Evolutionary conservation across 2,113 vertebrate species (phyloP), one percentile per base, ranked within the genome.

Genomic region (Dinomys branickii): DNA sequence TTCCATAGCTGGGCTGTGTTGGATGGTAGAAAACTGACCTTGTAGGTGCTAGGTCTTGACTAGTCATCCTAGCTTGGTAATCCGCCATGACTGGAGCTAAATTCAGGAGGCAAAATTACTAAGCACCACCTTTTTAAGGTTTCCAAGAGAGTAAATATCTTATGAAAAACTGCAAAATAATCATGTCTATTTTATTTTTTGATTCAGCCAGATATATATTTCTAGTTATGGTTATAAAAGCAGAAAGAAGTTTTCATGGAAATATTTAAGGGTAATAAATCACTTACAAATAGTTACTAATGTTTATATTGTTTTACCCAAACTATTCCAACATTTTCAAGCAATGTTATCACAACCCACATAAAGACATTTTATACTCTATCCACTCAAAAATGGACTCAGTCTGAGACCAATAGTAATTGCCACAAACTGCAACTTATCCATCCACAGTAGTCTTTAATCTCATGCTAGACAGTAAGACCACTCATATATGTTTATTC

Each of bases 221-320:
- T 91, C 38, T 94, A 84, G 38, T 73, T 90, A 78, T 38, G 65
- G 59, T 80, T 96, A 91, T 2, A 61, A 73, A 75, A 88, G 50
- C 73, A 94, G 19, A 73, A 94, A 90, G 38, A 96, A 10, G 1
- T 81, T 94, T 92, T n/a, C 52, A 95, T 96, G 81, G 94, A 95
- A 94, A 22, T 19, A 71, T 83, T 92, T 96, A 90, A 95, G 80
- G 77, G n/a, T 95, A 94, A 96, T 94, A 84, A 87, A 85, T 97
- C 91, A 96, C 41, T 90, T 95, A 86, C 5, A 96, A 94, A 88
- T 78, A 94, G 71, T 97, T 94, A 89, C 69, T 80, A 13, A 88
- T 94, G 85, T 85, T 97, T 97, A 86, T 69, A 75, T 88, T 96
- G 87, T 92, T 96, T 95, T 75, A 26, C 92, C n/a, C 78, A 92